Evolutionary conservation across 2,113 vertebrate genomes (phyloP).

Genomic region (Coreoperca whiteheadi): DNA sequence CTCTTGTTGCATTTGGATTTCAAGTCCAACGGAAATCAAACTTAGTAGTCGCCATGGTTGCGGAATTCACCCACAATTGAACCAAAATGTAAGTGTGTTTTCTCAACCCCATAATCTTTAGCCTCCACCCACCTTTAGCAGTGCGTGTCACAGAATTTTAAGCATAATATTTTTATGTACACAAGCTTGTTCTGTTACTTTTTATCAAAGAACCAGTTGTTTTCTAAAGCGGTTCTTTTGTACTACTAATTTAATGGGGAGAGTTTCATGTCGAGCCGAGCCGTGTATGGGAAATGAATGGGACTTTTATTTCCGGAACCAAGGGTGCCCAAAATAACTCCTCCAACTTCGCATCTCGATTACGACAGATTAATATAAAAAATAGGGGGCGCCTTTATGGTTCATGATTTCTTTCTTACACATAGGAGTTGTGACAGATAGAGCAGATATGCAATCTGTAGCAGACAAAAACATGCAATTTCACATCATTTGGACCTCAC

Average conservation of each 20-base stretch:
- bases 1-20: not conserved
- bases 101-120: not conserved
- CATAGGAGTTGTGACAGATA: not conserved
- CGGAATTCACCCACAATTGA: not conserved
- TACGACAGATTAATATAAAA: too few species aligned
- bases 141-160: not conserved
- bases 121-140: not conserved
- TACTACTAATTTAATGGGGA: not conserved
- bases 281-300: not conserved
- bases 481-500: not conserved
- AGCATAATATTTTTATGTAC: not conserved
- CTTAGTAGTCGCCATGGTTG: not conserved
- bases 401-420: not conserved
- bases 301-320: not conserved
- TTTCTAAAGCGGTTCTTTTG: too few species aligned
- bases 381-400: not conserved
- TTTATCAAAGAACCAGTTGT: too few species aligned
- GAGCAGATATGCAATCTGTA: not conserved
- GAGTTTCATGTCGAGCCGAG: not conserved
- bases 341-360: too few species aligned
- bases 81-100: not conserved
- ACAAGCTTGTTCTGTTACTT: not conserved
- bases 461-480: not conserved
- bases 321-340: too few species aligned
- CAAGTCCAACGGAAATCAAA: not conserved